These are phyloP conservation scores for Drosophila antonietae DNA, from an alignment of 2,888 invertebrate species.

Conservation along the genomic window DNA sequence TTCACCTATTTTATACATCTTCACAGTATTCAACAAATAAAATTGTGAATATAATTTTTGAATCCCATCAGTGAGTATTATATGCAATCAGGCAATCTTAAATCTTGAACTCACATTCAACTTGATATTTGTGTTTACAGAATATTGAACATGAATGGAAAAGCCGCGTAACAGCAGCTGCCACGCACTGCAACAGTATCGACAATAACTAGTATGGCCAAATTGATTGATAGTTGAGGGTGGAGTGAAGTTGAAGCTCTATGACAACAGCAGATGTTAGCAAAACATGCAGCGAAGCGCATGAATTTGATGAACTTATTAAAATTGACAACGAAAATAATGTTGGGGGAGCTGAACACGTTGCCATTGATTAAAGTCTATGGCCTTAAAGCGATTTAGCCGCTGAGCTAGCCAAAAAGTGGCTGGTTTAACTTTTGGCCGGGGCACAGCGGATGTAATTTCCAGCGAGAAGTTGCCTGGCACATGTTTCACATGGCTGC, in stretches of 20 bases:
- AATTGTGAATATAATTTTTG: not conserved
- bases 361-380: constrained; percentile 16
- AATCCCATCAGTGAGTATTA: not conserved
- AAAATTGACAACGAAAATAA: constrained; percentile 22
- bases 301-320: constrained; percentile 53
- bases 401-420: not conserved
- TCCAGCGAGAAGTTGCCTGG: constrained; percentile 59
- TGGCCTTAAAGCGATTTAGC: constrained; percentile 22
- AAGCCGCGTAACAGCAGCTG: not conserved
- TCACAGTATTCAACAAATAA: not conserved
- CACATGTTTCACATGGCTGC: constrained; percentile 50
- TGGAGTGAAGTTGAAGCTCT: not conserved
- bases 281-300: constrained; percentile 25
- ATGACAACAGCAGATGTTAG: constrained; percentile 16
- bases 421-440: constrained; percentile 23
- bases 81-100: not conserved
- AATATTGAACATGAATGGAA: not conserved
- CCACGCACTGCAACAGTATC: constrained; percentile 4
- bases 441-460: constrained; percentile 64
- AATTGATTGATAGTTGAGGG: constrained; percentile 31
- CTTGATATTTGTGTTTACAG: constrained; percentile 13
- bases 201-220: constrained; percentile 2
- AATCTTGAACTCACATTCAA: not conserved
- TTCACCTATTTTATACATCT: not conserved
- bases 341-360: constrained; percentile 5